Base-by-base conservation (phyloP, 2,797 vertebrate species). In the Tachyglossus aculeatus region DNA sequence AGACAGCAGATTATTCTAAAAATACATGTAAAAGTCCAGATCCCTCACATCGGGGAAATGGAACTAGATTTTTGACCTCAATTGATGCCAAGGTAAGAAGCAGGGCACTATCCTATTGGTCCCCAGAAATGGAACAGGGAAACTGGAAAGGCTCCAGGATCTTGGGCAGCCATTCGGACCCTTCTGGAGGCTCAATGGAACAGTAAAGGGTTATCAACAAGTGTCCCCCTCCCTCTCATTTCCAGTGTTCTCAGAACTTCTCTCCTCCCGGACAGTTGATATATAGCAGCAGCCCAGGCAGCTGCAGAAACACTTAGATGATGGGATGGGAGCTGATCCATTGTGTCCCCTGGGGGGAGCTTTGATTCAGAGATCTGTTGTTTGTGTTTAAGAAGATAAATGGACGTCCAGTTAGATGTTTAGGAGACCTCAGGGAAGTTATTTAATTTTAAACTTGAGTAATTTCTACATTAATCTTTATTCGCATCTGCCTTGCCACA, bases 351-450 rank as follows among this genome's bases (percentile, higher is more conserved):
- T 1, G 31, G 40, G 83, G 64, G 76, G 81, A 77, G 52, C n/a
- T 7, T 61, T 59, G 69, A 61, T 34, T 81, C 65, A 72, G 79
- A 67, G 39, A 75, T 62, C 52, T 66, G 63, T 63, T 71, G 76
- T 72, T 83, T 86, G 39, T 72, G 18, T 83, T 80, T 77, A 81
- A 88, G 65, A 80, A 82, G 71, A 77, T 69, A 63, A 81, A 84
- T 81, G 71, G 56, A 71, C 0, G 0, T 65, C 48, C 57, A 78
- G 48, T 66, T 69, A 58, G 74, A 33, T 63, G 82, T 82, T 76
- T 73, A 78, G 71, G 74, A 80, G 73, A 80, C 78, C 54, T 65
- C 4, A 11, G 77, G 80, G 82, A 64, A 59, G 36, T 43, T 19
- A 4, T 77, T 78, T 74, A 67, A 78, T 68, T 67, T 0, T 4